These are phyloP conservation scores for Colletes latitarsis DNA, from an alignment of 1,140 invertebrate genomes.

Conservation along the genomic window DNA sequence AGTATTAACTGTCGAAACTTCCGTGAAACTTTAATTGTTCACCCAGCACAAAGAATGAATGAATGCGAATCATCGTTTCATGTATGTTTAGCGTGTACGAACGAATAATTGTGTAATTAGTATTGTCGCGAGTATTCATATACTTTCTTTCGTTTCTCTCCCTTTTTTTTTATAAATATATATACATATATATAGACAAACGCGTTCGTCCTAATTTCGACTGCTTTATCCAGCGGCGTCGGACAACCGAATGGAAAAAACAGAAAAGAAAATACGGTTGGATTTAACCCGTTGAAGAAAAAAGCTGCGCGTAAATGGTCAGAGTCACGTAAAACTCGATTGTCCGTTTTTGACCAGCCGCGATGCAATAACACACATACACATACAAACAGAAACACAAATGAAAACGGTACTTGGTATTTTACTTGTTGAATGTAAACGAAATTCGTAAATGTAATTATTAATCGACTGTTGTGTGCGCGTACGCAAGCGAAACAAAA, in stretches of 20 bases:
- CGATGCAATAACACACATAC: slow-evolving; percentile 2
- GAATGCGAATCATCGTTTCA: slow-evolving; percentile 11
- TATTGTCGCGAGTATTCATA: slow-evolving; percentile 42
- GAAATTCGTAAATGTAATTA: slow-evolving; percentile 37
- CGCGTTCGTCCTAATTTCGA: slow-evolving; percentile 13
- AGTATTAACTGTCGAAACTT: slow-evolving; percentile 67
- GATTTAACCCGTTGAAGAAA: background rate
- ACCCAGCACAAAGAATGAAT: slow-evolving; percentile 62
- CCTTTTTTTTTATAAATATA: background rate
- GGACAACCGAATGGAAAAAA: background rate
- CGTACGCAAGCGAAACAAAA: slow-evolving; percentile 15
- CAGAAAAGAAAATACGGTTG: background rate
- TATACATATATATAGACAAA: background rate
- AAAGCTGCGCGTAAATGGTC: background rate
- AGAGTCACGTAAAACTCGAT: background rate
- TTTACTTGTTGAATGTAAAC: slow-evolving; percentile 15
- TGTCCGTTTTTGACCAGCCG: background rate
- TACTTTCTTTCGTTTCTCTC: slow-evolving; percentile 5
- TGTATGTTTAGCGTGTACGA: slow-evolving; percentile 59
- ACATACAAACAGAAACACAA: background rate
- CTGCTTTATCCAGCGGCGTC: slow-evolving; percentile 34
- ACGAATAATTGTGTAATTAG: slow-evolving; percentile 67
- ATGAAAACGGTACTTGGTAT: background rate
- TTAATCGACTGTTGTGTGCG: slow-evolving; percentile 22
- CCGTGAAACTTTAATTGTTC: slow-evolving; percentile 70